A percentile compares a stretch with the other conserved stretches of the same genome.
These are phyloP conservation scores for Athalia cordata DNA, from an alignment of 2,888 invertebrate species.

Conservation along the genomic window DNA sequence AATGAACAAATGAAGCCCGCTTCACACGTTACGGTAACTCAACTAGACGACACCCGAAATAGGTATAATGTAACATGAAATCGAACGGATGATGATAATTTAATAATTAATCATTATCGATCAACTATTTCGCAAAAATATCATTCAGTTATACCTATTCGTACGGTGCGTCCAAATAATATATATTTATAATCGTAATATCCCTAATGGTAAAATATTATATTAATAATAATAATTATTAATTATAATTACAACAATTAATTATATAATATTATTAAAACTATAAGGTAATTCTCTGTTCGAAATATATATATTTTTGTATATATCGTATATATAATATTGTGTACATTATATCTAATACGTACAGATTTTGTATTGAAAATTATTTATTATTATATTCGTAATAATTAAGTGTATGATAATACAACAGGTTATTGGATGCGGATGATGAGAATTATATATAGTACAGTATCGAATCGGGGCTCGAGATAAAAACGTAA, in stretches of 20 bases:
- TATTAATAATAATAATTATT: conserved; percentile 37
- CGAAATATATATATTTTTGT: conserved; percentile 28
- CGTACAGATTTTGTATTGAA: not conserved
- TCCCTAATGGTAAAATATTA: conserved; percentile 33
- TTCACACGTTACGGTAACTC: conserved; percentile 62
- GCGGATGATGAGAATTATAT: conserved; percentile 9
- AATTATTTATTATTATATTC: not conserved
- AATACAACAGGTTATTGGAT: conserved; percentile 41
- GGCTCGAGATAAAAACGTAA: not conserved
- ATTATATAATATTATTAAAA: conserved; percentile 8
- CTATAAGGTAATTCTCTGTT: conserved; percentile 3
- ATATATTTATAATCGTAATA: conserved; percentile 28
- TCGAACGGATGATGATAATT: too few species aligned
- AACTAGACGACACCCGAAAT: conserved; percentile 14
- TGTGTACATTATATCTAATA: not conserved
- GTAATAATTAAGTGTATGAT: conserved; percentile 10
- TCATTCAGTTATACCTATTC: not conserved
- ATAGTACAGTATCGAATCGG: conserved; percentile 41
- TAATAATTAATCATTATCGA: too few species aligned
- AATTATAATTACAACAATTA: conserved; percentile 31
- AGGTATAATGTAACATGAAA: not conserved
- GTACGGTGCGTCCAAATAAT: conserved; percentile 37
- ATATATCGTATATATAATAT: not conserved
- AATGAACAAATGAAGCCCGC: conserved; percentile 63
- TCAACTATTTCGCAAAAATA: not conserved